Conservation (phyloP, 2,797 vertebrate genomes). For the Syndactyla subalaris region DNA sequence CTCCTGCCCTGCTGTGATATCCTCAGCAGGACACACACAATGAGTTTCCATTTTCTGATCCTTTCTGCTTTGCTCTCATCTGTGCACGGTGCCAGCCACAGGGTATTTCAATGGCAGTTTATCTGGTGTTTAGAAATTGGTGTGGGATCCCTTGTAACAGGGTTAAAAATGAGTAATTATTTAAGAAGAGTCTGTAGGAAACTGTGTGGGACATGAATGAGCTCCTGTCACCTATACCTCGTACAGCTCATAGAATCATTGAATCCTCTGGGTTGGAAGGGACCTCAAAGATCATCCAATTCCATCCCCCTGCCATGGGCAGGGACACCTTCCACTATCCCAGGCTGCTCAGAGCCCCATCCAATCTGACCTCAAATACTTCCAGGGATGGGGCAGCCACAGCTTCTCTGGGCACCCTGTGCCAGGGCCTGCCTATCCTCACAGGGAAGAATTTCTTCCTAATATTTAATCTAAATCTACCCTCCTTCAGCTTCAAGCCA, state of each 20-base stretch:
- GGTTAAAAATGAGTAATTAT: not conserved
- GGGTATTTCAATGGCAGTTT: not conserved
- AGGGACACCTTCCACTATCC: fast-evolving
- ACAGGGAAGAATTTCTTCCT: no score
- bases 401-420: not conserved
- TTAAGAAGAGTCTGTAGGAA: not conserved
- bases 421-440: not conserved
- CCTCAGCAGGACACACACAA: not conserved
- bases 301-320: fast-evolving
- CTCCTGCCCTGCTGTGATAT: not conserved
- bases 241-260: not conserved
- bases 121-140: not conserved
- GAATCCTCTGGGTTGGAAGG: not conserved
- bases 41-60: not conserved
- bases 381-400: not conserved
- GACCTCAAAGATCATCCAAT: fast-evolving
- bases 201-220: not conserved
- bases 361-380: not conserved
- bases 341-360: fast-evolving
- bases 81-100: fast-evolving
- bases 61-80: not conserved
- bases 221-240: not conserved
- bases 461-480: no score
- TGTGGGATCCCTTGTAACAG: not conserved
- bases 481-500: not conserved